A percentile compares a stretch with the other conserved stretches of the same genome.
phyloP scores from a whole-genome alignment of 2,797 vertebrate genomes.

The Numenius phaeopus region DNA sequence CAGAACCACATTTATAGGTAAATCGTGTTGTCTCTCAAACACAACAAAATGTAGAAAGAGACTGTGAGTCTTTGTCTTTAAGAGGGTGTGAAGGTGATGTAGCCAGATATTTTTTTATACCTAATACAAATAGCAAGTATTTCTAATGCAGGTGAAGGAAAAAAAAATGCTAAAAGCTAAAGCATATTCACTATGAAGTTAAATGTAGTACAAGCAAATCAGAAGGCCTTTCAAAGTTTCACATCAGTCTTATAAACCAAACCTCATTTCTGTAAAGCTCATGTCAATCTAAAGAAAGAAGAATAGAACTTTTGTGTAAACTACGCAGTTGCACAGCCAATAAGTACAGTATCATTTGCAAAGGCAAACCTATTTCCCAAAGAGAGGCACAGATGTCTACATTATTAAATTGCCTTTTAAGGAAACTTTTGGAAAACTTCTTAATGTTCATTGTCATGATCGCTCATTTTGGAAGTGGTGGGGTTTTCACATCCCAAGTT shows the following conservation, averaged over 20 bases:
- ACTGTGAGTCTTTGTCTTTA: neutral
- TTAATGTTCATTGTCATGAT: neutral
- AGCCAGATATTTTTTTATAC: neutral
- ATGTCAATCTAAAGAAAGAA: neutral
- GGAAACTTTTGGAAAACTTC: neutral
- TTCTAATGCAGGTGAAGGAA: neutral
- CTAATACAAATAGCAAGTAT: neutral
- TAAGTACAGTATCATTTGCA: neutral
- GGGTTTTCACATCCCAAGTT: neutral
- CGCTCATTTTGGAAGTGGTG: neutral
- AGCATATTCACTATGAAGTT: neutral
- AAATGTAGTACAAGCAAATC: neutral
- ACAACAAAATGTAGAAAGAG: neutral
- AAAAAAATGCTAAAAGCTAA: conserved; percentile 2
- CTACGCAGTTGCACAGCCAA: neutral
- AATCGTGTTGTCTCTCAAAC: conserved; percentile 17
- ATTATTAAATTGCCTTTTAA: neutral
- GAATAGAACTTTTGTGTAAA: neutral
- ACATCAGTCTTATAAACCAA: neutral
- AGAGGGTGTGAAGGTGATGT: neutral
- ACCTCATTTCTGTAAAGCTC: neutral
- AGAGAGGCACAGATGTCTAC: neutral
- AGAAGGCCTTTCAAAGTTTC: neutral
- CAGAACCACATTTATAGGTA: conserved; percentile 7
- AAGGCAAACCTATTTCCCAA: neutral